phyloP scores from a whole-genome alignment of 2,888 invertebrate genomes.

The Tolmerus cingulatus region DNA sequence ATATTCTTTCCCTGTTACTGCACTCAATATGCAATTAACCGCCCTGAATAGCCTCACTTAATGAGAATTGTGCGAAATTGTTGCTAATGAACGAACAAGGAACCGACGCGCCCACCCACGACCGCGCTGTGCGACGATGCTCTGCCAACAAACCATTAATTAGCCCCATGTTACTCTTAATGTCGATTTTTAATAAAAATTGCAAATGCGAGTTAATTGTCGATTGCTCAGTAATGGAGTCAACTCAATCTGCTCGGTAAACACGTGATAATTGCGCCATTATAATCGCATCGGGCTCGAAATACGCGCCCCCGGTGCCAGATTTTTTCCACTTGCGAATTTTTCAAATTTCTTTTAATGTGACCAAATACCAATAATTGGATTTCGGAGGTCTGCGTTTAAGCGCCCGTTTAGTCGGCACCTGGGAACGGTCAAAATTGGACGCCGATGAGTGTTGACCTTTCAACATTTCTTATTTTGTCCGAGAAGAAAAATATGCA shows the following conservation, averaged over 20 bases:
- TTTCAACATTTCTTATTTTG: not conserved
- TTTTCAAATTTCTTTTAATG: not conserved
- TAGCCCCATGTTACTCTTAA: constrained; percentile 42
- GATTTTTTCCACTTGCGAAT: not conserved
- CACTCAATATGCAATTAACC: constrained; percentile 33
- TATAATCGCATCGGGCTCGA: not conserved
- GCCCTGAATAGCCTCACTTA: constrained; percentile 25
- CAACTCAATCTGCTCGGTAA: not conserved
- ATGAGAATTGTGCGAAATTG: constrained; percentile 34
- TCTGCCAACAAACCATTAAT: constrained; percentile 42
- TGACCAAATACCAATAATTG: not conserved
- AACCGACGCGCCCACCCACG: not conserved
- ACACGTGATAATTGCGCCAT: constrained; percentile 15
- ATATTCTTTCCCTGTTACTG: constrained; percentile 1
- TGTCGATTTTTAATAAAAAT: constrained; percentile 45
- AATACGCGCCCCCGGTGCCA: not conserved
- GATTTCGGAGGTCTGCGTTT: not conserved
- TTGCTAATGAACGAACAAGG: constrained; percentile 31
- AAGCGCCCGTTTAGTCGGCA: not conserved
- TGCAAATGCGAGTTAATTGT: constrained; percentile 43
- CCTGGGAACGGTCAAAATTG: not conserved
- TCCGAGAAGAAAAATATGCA: not conserved
- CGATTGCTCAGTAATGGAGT: constrained; percentile 41
- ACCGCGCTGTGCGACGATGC: not conserved
- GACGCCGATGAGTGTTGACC: not conserved